Conservation (phyloP, 1,140 invertebrate genomes). For the Phthorimaea operculella region DNA sequence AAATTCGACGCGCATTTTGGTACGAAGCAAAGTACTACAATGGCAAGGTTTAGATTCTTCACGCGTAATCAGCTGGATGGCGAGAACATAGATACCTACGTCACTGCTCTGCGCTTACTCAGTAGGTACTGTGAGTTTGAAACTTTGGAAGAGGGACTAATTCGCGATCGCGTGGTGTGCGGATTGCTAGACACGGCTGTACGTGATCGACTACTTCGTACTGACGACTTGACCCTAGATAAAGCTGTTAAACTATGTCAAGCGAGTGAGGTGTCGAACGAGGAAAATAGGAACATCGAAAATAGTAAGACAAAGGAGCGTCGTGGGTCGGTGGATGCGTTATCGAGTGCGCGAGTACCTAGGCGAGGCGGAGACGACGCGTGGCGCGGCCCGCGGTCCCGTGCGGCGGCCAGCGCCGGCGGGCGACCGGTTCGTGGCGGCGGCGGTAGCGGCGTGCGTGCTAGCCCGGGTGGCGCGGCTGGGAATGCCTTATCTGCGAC, state of each 20-base stretch:
- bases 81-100: slow-evolving; percentile 13
- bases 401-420: background rate
- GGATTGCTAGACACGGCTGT: background rate
- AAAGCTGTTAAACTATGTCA: background rate
- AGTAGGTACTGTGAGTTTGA: slow-evolving; percentile 12
- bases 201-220: background rate
- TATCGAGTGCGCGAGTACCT: background rate
- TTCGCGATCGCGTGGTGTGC: slow-evolving; percentile 5
- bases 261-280: background rate
- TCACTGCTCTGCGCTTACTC: slow-evolving; percentile 12
- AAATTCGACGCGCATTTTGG: slow-evolving; percentile 19
- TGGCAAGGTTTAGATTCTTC: slow-evolving; percentile 17
- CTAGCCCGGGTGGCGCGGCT: background rate
- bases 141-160: slow-evolving; percentile 1
- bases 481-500: background rate
- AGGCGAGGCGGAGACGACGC: background rate
- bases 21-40: slow-evolving; percentile 15
- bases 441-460: background rate
- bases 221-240: slow-evolving; percentile 3
- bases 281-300: background rate
- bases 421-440: background rate
- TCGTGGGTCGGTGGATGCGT: background rate
- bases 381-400: background rate
- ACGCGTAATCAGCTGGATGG: slow-evolving; percentile 8
- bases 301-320: background rate